Percentiles rank a stretch among this genome's conserved stretches.
Conservation (phyloP, 2,113 vertebrate species). For the Petaurus breviceps region DNA sequence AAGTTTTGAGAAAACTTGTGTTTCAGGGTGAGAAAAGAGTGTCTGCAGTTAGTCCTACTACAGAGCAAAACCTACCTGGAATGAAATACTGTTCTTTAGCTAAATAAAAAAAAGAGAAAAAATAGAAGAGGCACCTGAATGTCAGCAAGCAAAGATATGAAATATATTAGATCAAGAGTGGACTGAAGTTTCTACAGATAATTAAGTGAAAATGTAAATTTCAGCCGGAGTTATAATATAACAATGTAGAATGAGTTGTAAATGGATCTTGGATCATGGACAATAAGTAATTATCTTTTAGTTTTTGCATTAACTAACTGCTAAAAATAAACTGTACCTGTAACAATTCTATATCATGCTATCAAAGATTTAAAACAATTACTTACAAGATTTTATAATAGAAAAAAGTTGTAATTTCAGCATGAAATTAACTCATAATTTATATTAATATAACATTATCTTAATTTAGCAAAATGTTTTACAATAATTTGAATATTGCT, state of each 20-base stretch:
- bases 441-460: constrained; percentile 52
- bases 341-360: constrained; percentile 78
- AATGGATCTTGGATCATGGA: constrained; percentile 62
- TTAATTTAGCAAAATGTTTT: constrained; percentile 71
- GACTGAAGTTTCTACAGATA: constrained; percentile 79
- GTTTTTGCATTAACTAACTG: constrained; percentile 77
- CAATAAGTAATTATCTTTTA: constrained; percentile 66
- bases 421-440: constrained; percentile 63
- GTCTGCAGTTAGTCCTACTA: constrained; percentile 84
- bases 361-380: constrained; percentile 67
- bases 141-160: constrained; percentile 86
- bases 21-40: constrained; percentile 71
- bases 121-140: constrained; percentile 92
- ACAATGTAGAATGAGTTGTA: constrained; percentile 74
- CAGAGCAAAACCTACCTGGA: constrained; percentile 95
- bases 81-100: constrained; percentile 99
- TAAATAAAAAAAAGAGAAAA: constrained; percentile 90
- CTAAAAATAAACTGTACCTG: constrained; percentile 78
- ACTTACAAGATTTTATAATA: constrained; percentile 37
- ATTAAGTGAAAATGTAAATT: constrained; percentile 78
- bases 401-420: constrained; percentile 76
- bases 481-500: constrained; percentile 71
- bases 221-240: constrained; percentile 70
- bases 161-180: constrained; percentile 85
- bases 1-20: constrained; percentile 79